phyloP scores from a whole-genome alignment of 2,888 invertebrate species.

The Eristalinus aeneus region DNA sequence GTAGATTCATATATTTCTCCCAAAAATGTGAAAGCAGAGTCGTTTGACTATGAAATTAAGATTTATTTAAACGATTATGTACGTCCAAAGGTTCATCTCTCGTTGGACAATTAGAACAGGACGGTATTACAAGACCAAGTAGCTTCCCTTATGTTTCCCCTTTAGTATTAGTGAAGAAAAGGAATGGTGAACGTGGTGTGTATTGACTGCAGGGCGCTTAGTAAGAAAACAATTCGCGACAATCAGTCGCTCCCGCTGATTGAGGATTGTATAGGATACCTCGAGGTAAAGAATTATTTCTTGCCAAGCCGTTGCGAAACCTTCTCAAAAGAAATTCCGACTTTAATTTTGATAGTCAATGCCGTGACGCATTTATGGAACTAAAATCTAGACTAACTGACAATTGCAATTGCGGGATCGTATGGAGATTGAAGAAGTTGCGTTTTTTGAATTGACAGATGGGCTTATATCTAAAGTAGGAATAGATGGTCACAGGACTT shows the following conservation, averaged over 20 bases:
- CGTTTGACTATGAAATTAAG: constrained; percentile 1
- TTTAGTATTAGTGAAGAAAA: neutral
- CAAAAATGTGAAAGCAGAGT: neutral
- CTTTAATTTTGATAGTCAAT: constrained; percentile 4
- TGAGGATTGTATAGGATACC: constrained; percentile 4
- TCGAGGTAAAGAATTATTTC: constrained; percentile 19
- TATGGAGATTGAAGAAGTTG: too few relatives aligned
- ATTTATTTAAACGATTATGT: neutral
- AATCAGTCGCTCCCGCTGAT: neutral
- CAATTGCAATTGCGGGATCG: too few relatives aligned
- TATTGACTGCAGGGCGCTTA: neutral
- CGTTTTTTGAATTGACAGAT: too few relatives aligned
- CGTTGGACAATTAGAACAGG: too few relatives aligned
- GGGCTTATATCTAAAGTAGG: too few relatives aligned
- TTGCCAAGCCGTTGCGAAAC: constrained; percentile 74
- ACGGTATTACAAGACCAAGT: neutral
- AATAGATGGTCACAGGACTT: too few relatives aligned
- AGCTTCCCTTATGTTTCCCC: constrained; percentile 32
- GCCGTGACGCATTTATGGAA: constrained; percentile 10
- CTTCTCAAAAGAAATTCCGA: constrained; percentile 52
- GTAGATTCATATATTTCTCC: neutral
- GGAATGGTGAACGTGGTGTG: neutral
- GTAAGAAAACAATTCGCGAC: constrained; percentile 2
- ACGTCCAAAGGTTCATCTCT: too few relatives aligned
- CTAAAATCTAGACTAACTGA: constrained; percentile 30